Evolutionary conservation across 2,888 invertebrate species (phyloP).

Genomic region (Rotaria magnacalcarata): DNA sequence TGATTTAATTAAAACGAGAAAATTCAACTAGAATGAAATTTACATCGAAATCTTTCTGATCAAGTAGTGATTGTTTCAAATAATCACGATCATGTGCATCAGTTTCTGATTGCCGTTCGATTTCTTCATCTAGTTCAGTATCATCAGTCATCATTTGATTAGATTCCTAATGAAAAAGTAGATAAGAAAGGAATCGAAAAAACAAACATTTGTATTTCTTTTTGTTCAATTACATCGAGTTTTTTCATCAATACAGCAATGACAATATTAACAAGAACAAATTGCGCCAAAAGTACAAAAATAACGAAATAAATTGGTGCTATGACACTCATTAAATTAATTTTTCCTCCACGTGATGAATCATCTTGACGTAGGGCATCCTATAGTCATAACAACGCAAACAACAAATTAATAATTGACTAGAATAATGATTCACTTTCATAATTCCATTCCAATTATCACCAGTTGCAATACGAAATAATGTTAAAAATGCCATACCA

Average conservation of each 20-base stretch:
- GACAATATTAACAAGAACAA: conserved; percentile 97
- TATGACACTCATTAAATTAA: conserved; percentile 86
- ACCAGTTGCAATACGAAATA: conserved; percentile 97
- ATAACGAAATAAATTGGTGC: conserved; percentile 99
- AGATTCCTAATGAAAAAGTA: conserved; percentile 67
- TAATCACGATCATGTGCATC: conserved; percentile 47
- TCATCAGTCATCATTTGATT: conserved; percentile 59
- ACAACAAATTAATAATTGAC: no score
- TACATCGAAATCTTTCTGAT: conserved; percentile 35
- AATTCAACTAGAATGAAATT: background rate
- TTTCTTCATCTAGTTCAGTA: conserved; percentile 52
- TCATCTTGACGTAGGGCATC: background rate
- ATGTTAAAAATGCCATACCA: conserved; percentile 91
- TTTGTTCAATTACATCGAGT: conserved; percentile 67
- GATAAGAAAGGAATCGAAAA: background rate
- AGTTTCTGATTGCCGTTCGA: conserved; percentile 49
- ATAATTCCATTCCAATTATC: conserved; percentile 99
- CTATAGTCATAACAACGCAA: background rate
- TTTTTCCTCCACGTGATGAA: background rate
- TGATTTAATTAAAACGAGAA: background rate
- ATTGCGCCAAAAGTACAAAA: conserved; percentile 98
- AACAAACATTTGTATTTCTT: background rate
- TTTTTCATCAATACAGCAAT: conserved; percentile 99
- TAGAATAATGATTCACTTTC: conserved; percentile 65
- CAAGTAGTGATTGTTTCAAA: conserved; percentile 32